Evolutionary conservation across 2,113 vertebrate species (phyloP).

Genomic region (Calyptomena viridis): DNA sequence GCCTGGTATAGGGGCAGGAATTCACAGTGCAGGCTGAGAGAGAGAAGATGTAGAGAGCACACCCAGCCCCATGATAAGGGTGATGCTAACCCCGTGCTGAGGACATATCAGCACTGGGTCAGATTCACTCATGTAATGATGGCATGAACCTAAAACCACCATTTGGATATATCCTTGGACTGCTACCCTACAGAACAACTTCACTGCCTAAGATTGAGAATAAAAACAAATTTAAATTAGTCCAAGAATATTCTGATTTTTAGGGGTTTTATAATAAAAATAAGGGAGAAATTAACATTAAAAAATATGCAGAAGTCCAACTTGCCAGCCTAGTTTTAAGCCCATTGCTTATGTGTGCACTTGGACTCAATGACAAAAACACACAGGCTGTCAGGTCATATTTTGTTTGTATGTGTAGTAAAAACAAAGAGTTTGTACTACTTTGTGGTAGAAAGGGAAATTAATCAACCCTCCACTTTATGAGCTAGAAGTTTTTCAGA

Average conservation of each 20-base stretch:
- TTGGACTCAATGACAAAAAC: not conserved
- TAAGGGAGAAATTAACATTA: not conserved
- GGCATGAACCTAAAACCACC: fast-evolving
- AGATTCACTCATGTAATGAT: not conserved
- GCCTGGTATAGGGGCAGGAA: not conserved
- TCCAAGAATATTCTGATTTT: not conserved
- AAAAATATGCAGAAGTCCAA: not conserved
- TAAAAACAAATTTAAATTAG: not conserved
- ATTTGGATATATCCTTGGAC: not conserved
- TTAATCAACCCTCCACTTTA: not conserved
- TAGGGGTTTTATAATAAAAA: not conserved
- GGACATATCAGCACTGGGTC: not conserved
- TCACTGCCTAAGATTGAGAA: not conserved
- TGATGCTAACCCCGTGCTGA: not conserved
- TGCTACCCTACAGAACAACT: not conserved
- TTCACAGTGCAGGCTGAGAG: not conserved
- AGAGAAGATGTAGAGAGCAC: not conserved
- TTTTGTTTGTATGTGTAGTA: not conserved
- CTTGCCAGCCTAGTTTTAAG: not conserved
- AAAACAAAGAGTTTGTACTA: not conserved
- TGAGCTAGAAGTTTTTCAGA: not conserved
- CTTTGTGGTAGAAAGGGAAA: not conserved
- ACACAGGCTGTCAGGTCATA: not conserved
- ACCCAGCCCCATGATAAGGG: fast-evolving
- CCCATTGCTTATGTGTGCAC: not conserved